Conservation (phyloP, 2,113 vertebrate species). For the Neogobius melanostomus region DNA sequence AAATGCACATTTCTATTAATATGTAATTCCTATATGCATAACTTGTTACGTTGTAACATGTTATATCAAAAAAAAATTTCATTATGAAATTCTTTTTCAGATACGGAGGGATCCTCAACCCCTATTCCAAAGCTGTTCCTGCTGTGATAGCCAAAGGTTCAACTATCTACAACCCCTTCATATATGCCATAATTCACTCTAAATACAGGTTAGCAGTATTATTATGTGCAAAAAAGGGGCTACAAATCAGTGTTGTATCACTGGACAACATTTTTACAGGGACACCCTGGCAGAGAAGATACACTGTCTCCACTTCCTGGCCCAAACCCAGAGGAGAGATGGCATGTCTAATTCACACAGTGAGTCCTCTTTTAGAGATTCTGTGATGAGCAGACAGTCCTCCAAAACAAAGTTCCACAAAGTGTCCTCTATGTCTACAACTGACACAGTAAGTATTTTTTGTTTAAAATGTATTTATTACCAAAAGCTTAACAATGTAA, state of each 20-base stretch:
- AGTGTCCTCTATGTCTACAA: slow-evolving; percentile 69
- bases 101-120: slow-evolving; percentile 83
- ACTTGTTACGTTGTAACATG: no score
- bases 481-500: background rate
- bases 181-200: slow-evolving; percentile 91
- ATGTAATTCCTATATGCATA: no score
- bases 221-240: background rate
- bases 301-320: slow-evolving; percentile 82
- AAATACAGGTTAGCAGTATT: slow-evolving; percentile 85
- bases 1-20: background rate
- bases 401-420: slow-evolving; percentile 65
- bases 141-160: slow-evolving; percentile 95
- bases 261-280: slow-evolving; percentile 64
- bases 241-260: background rate
- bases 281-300: slow-evolving; percentile 85
- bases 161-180: slow-evolving; percentile 93
- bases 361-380: slow-evolving; percentile 75
- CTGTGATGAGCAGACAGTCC: slow-evolving; percentile 63
- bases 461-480: background rate
- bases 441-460: slow-evolving; percentile 68
- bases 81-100: slow-evolving; percentile 64
- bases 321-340: slow-evolving; percentile 71
- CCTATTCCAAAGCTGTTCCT: slow-evolving; percentile 88
- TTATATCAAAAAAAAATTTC: background rate
- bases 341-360: slow-evolving; percentile 77